These are phyloP conservation scores for Coreius guichenoti DNA, from an alignment of 2,797 vertebrate genomes.

Conservation along the genomic window DNA sequence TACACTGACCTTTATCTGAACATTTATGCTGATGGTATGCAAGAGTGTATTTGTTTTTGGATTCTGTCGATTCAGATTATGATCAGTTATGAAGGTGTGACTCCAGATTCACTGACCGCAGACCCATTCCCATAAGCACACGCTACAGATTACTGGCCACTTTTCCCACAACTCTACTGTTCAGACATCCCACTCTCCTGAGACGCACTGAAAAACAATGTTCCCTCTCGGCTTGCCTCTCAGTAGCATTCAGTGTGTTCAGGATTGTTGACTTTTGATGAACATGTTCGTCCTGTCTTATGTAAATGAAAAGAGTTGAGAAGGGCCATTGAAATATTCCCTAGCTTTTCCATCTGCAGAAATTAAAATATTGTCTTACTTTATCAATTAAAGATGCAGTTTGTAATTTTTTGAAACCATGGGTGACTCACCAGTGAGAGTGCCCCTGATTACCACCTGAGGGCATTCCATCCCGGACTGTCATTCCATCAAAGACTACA, in stretches of 20 bases:
- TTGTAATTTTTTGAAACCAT: not conserved
- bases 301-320: not conserved
- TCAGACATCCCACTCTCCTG: conserved; percentile 34
- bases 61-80: conserved; percentile 46
- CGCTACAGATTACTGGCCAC: conserved; percentile 22
- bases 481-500: too few relatives aligned
- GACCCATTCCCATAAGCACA: not conserved
- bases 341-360: not conserved
- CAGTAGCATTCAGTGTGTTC: conserved; percentile 28
- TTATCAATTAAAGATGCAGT: not conserved
- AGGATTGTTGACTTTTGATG: not conserved
- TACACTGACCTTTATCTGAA: conserved; percentile 1
- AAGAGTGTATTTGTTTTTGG: conserved; percentile 43
- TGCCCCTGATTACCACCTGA: too few relatives aligned
- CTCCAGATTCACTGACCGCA: conserved; percentile 19
- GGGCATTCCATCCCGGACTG: too few relatives aligned
- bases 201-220: conserved; percentile 16
- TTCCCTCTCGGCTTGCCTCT: conserved; percentile 4
- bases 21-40: not conserved
- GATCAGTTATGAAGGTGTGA: conserved; percentile 40
- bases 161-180: conserved; percentile 21
- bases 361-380: not conserved
- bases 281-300: not conserved
- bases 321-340: not conserved
- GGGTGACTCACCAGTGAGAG: too few relatives aligned